These are phyloP conservation scores for Chrysolina haemoptera DNA, from an alignment of 2,888 invertebrate genomes.

Conservation along the genomic window DNA sequence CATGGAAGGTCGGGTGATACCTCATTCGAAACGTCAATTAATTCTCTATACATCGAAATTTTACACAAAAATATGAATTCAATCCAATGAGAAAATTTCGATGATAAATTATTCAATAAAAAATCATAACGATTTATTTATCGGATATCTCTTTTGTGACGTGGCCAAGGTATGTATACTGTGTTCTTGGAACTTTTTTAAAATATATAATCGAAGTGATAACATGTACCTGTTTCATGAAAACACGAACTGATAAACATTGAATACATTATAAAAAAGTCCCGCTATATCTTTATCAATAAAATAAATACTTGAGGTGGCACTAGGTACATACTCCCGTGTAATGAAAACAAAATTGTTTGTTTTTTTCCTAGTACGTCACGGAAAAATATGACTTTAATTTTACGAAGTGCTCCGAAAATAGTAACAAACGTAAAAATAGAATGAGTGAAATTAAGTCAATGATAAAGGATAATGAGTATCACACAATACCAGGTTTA, in stretches of 20 bases:
- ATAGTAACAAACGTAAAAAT: background rate
- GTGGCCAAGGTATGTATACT: no score
- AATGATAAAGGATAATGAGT: background rate
- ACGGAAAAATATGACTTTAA: background rate
- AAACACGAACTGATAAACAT: background rate
- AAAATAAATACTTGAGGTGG: background rate
- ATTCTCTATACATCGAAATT: no score
- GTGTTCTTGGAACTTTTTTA: no score
- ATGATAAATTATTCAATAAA: no score
- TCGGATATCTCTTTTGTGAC: no score
- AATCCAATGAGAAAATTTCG: no score
- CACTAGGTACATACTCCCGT: background rate
- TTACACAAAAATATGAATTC: no score
- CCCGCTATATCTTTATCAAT: background rate
- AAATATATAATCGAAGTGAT: background rate
- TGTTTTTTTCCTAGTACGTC: background rate
- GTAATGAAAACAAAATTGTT: background rate
- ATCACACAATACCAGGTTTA: background rate
- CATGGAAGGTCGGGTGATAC: no score
- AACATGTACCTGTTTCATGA: background rate
- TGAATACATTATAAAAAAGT: background rate
- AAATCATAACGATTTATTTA: no score
- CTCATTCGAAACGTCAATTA: no score
- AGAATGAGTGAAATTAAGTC: slow-evolving; percentile 10
- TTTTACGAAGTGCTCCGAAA: background rate